Evolutionary conservation across 92 coral and sea anemone genomes (phyloP).

Genomic region (Umimayanthus kanabou): DNA sequence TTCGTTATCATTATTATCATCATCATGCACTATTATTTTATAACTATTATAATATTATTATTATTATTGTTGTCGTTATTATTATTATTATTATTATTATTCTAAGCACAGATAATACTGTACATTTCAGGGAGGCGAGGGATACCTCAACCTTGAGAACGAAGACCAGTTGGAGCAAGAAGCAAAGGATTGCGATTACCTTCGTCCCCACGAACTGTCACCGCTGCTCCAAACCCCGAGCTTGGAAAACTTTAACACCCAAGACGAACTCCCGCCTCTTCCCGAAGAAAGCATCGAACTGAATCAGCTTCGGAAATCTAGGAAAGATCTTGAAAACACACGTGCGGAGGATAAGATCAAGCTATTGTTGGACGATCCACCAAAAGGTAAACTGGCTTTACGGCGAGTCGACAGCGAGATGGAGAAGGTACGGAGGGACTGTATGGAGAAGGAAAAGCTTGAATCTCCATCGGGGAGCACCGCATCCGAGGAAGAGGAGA

Average conservation of each 20-base stretch:
- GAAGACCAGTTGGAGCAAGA: conserved; percentile 44
- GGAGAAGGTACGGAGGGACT: conserved; percentile 70
- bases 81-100: background rate
- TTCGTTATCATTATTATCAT: too few relatives aligned
- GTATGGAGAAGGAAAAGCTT: conserved; percentile 60
- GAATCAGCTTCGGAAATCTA: conserved; percentile 47
- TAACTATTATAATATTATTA: too few relatives aligned
- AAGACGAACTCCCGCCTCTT: conserved; percentile 75
- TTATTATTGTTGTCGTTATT: background rate
- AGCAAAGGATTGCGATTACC: conserved; percentile 19
- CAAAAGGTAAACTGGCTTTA: conserved; percentile 42
- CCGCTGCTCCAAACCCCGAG: conserved; percentile 29
- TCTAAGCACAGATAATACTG: background rate
- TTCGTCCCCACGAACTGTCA: conserved; percentile 25
- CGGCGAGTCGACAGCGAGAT: conserved; percentile 61
- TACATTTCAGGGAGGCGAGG: conserved; percentile 69
- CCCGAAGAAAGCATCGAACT: conserved; percentile 75
- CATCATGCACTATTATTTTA: too few relatives aligned
- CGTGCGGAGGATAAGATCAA: conserved; percentile 52
- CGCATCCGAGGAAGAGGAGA: conserved; percentile 51
- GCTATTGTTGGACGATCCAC: conserved; percentile 61
- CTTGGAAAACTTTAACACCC: conserved; percentile 23
- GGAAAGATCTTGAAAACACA: conserved; percentile 30
- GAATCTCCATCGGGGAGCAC: conserved; percentile 50
- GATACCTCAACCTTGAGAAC: conserved; percentile 71